Evolutionary conservation across 2,113 vertebrate genomes (phyloP).

Genomic region (rabbit (Oryctolagus cuniculus)): mOryCun1.1 NC_091432.1:226027001-226027500

Average conservation of each 20-base stretch:
- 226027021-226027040: neutral
- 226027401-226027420: neutral
- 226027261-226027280: neutral
- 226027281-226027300: neutral
- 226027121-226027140: slow-evolving; percentile 3
- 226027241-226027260: slow-evolving; percentile 51
- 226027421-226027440: neutral
- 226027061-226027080: neutral
- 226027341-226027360: neutral
- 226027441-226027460: neutral
- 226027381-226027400: neutral
- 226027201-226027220: slow-evolving; percentile 40
- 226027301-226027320: neutral
- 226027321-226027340: neutral
- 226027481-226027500: slow-evolving; percentile 33
- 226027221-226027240: slow-evolving; percentile 59
- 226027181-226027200: slow-evolving; percentile 39
- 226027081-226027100: neutral
- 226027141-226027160: slow-evolving; percentile 54
- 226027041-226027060: neutral
- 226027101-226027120: neutral
- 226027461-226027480: neutral
- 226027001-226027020: neutral
- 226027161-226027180: slow-evolving; percentile 61
- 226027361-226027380: neutral